Percentiles rank a stretch among this genome's conserved stretches.
These are phyloP conservation scores for Setophaga coronata DNA, from an alignment of 2,113 vertebrate genomes.

Conservation along the genomic window DNA sequence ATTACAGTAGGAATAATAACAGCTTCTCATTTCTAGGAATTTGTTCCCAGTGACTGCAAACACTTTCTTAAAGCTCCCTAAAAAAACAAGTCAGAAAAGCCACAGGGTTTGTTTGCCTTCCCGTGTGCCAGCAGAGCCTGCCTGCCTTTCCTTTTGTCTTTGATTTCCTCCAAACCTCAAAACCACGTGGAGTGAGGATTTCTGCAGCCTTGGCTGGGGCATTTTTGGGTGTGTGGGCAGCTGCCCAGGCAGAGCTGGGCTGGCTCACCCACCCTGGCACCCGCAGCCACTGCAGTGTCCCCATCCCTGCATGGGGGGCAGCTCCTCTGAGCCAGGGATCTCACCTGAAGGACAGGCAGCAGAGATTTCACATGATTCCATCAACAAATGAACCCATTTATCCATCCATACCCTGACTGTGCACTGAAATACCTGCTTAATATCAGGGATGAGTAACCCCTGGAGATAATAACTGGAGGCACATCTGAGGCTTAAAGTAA, in stretches of 20 bases:
- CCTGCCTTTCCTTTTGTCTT: slow-evolving; percentile 44
- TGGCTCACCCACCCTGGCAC: not conserved
- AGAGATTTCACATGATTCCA: not conserved
- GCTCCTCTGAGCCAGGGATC: not conserved
- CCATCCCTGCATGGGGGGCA: not conserved
- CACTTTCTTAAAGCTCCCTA: not conserved
- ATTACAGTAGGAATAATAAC: not conserved
- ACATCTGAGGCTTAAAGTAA: not conserved
- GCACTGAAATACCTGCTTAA: not conserved
- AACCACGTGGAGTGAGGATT: not conserved
- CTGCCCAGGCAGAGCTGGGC: not conserved
- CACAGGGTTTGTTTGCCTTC: slow-evolving; percentile 44
- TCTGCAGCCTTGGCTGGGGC: not conserved
- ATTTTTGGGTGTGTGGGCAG: not conserved
- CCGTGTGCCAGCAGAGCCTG: not conserved
- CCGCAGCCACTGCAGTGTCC: fast-evolving
- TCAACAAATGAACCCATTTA: not conserved
- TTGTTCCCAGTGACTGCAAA: not conserved
- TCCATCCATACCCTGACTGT: not conserved
- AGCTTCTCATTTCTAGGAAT: slow-evolving; percentile 48
- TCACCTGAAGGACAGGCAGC: not conserved
- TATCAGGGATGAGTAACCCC: not conserved
- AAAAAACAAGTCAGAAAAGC: slow-evolving; percentile 27
- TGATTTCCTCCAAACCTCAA: slow-evolving; percentile 50
- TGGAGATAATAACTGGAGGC: not conserved